These are phyloP conservation scores for Hormaphis cornu DNA, from an alignment of 1,140 invertebrate species.

Conservation along the genomic window DNA sequence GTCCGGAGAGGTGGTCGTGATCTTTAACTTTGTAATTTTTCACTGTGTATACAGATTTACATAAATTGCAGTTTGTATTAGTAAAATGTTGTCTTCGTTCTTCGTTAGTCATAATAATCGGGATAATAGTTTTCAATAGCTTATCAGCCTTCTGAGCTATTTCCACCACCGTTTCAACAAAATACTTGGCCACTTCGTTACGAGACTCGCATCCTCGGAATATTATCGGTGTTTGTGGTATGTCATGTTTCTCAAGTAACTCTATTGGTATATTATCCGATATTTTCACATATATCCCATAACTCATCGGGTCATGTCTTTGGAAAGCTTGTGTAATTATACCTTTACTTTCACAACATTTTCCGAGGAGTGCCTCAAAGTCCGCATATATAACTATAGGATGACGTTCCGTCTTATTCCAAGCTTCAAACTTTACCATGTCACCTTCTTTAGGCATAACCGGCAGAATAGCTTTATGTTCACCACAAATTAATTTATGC, in stretches of 20 bases:
- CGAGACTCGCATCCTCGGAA: not conserved
- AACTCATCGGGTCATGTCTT: not conserved
- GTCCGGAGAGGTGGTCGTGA: conserved; percentile 34
- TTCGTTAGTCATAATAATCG: not conserved
- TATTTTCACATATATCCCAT: not conserved
- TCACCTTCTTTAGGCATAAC: not conserved
- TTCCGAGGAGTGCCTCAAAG: not conserved
- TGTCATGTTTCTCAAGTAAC: not conserved
- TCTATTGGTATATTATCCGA: not conserved
- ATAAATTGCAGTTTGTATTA: not conserved
- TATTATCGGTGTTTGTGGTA: not conserved
- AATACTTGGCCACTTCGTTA: not conserved
- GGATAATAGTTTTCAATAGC: not conserved
- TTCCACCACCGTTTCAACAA: not conserved
- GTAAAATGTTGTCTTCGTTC: not conserved
- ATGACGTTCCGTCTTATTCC: not conserved
- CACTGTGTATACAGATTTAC: not conserved
- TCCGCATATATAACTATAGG: conserved; percentile 3
- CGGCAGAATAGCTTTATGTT: not conserved
- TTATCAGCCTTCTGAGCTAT: not conserved
- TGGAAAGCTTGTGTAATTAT: not conserved
- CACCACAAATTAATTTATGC: not conserved
- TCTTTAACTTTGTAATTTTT: not conserved
- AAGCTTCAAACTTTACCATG: not conserved
- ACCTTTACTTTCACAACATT: not conserved